phyloP scores from a whole-genome alignment of 2,113 vertebrate species.

The Anser brachyrhynchus region DNA sequence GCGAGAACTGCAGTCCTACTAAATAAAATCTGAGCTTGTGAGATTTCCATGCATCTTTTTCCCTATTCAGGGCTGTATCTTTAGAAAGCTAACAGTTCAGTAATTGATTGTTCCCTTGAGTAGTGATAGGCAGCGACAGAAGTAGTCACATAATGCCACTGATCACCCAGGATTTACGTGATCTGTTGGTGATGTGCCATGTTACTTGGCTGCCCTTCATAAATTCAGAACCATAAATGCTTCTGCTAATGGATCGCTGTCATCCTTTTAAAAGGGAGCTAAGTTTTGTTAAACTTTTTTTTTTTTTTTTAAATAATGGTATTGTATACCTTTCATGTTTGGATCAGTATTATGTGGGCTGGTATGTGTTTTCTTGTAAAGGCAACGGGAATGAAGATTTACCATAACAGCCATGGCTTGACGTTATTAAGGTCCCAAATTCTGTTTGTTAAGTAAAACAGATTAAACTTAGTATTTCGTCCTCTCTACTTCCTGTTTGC shows the following conservation, averaged over 20 bases:
- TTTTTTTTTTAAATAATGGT: not conserved
- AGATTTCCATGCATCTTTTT: not conserved
- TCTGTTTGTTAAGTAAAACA: not conserved
- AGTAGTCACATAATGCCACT: constrained; percentile 7
- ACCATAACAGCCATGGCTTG: not conserved
- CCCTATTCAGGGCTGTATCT: not conserved
- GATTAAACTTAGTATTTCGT: not conserved
- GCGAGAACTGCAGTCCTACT: not conserved
- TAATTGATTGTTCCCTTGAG: constrained; percentile 18
- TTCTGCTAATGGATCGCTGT: constrained; percentile 11
- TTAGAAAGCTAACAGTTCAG: not conserved
- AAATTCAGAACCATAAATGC: not conserved
- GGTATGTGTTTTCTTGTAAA: constrained; percentile 18
- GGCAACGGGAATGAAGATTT: constrained; percentile 27
- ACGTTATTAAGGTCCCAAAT: not conserved
- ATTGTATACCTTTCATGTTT: not conserved
- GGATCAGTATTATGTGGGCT: not conserved
- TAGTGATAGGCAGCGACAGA: constrained; percentile 28
- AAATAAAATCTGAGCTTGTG: not conserved
- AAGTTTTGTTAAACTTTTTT: not conserved
- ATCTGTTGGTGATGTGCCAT: constrained; percentile 18
- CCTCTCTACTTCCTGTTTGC: not conserved
- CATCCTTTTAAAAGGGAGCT: not conserved
- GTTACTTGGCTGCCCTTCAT: constrained; percentile 38
- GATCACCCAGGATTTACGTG: constrained; percentile 5